Evolutionary conservation across 1,140 invertebrate genomes (phyloP).

Genomic region (Homarus americanus): DNA sequence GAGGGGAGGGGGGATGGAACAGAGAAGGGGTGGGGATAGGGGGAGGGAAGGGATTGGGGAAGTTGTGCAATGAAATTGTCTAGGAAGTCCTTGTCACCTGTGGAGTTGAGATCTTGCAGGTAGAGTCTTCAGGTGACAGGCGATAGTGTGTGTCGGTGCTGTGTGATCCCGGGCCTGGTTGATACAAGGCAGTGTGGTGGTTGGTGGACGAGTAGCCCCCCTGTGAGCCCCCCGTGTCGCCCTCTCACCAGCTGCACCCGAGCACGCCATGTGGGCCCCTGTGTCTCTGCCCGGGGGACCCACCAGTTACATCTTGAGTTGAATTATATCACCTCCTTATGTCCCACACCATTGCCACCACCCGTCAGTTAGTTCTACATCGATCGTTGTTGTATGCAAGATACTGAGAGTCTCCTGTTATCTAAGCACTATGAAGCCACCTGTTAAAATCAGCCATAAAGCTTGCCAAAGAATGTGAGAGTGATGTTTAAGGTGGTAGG

Average conservation of each 20-base stretch:
- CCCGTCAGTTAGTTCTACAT: background rate
- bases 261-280: constrained; percentile 32
- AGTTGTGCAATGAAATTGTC: background rate
- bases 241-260: constrained; percentile 53
- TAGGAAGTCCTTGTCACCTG: constrained; percentile 10
- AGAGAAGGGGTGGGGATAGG: background rate
- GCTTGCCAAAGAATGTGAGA: constrained; percentile 30
- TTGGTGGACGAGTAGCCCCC: constrained; percentile 7
- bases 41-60: background rate
- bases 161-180: background rate
- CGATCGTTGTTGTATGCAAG: background rate
- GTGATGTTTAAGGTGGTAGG: constrained; percentile 36
- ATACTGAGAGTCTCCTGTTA: background rate
- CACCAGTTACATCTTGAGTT: background rate
- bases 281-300: background rate
- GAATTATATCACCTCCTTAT: background rate
- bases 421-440: constrained; percentile 26
- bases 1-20: background rate
- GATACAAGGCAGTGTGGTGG: background rate
- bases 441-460: constrained; percentile 39
- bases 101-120: constrained; percentile 3
- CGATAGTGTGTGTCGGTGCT: constrained; percentile 1
- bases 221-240: constrained; percentile 15
- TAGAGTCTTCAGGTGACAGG: background rate
- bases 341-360: background rate